Conservation (phyloP, 2,113 vertebrate species). For the Pterophyllum scalare region DNA sequence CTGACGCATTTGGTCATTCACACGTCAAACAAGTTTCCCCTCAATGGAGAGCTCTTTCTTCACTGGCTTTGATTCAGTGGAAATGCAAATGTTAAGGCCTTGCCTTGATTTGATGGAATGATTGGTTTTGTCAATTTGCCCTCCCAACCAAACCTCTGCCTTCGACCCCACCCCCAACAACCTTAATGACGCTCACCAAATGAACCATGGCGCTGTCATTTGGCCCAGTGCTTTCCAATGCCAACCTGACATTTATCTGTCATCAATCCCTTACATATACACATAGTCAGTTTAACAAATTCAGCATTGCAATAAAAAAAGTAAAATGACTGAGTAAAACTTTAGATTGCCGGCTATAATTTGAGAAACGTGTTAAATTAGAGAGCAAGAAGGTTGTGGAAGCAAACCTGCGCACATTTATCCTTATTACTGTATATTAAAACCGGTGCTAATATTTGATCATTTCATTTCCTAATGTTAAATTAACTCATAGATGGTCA, state of each 20-base stretch:
- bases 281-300: not conserved
- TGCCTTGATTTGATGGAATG: conserved; percentile 46
- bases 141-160: conserved; percentile 4
- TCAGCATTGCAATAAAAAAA: not conserved
- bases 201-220: conserved; percentile 60
- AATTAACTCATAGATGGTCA: not conserved
- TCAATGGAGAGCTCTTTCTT: conserved; percentile 55
- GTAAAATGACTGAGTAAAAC: not conserved
- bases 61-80: conserved; percentile 48
- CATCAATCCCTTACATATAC: not conserved
- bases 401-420: not conserved
- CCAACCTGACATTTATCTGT: conserved; percentile 28
- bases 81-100: conserved; percentile 55
- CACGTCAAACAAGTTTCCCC: conserved; percentile 64
- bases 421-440: not conserved
- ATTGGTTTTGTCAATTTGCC: conserved; percentile 35
- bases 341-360: no score
- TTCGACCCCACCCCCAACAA: not conserved
- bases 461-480: not conserved
- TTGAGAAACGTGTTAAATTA: not conserved
- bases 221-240: conserved; percentile 25
- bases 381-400: not conserved
- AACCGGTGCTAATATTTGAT: not conserved
- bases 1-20: conserved; percentile 61
- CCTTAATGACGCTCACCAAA: conserved; percentile 41